phyloP scores from a whole-genome alignment of 1,140 invertebrate genomes.

The Zaprionus gabonicus region DNA sequence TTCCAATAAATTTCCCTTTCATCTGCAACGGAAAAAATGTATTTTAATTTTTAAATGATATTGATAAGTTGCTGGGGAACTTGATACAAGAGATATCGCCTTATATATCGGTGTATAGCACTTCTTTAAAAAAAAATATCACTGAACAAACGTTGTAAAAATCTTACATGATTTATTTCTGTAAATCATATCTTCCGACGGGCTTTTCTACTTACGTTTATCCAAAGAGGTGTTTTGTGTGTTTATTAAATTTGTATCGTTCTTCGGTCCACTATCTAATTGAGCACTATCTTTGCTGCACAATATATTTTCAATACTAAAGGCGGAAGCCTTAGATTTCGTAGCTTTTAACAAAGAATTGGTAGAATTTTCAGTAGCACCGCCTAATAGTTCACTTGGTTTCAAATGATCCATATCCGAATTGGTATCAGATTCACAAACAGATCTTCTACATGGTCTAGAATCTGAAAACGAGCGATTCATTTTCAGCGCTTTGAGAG shows the following conservation, averaged over 20 bases:
- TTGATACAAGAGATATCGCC: background rate
- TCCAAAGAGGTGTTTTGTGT: background rate
- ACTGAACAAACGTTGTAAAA: background rate
- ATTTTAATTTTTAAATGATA: background rate
- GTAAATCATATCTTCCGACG: background rate
- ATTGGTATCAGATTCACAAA: background rate
- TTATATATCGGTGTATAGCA: background rate
- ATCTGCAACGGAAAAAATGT: slow-evolving; percentile 18
- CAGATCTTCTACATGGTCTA: background rate
- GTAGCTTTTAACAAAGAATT: background rate
- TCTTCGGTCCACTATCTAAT: background rate
- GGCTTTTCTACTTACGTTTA: slow-evolving; percentile 11
- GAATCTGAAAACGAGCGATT: slow-evolving; percentile 13
- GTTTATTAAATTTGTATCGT: background rate
- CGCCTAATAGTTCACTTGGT: slow-evolving; percentile 17
- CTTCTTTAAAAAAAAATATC: background rate
- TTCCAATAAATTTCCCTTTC: slow-evolving; percentile 19
- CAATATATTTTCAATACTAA: slow-evolving; percentile 57
- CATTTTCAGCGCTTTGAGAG: slow-evolving; percentile 34
- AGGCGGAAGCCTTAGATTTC: slow-evolving; percentile 9
- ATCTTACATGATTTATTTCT: background rate
- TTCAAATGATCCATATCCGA: background rate
- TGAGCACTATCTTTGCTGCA: slow-evolving; percentile 20
- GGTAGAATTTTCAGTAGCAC: background rate
- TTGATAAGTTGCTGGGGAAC: no score